Base-by-base conservation (phyloP, 2,113 vertebrate genomes). In the Lampris incognitus region DNA sequence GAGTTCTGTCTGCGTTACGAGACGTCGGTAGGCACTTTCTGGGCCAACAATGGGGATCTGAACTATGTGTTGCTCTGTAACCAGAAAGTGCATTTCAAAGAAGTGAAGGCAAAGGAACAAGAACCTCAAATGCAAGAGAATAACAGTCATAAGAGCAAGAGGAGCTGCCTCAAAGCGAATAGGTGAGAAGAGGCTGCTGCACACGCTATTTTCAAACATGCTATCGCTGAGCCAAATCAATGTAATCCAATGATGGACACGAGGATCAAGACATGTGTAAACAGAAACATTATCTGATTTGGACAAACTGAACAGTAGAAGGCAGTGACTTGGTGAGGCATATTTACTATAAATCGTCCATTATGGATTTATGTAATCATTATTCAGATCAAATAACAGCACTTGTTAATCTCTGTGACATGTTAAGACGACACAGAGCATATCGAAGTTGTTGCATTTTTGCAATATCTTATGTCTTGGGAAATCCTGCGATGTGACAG, bases 1-100 rank as follows among this genome's bases (percentile, higher is more conserved):
- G 96, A 99, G 79, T 96, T 99, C 90, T 99, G 97, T 67, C 95
- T 99, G 87, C 93, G 97, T 10, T 99, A 98, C 0, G 96, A 98
- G 75, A 97, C 96, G 36, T 87, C 94, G 0, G 13, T 70, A 40
- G 97, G 95, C 61, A 96, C 89, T 40, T 99, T 97, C 90, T 99
- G 98, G 98, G 96, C 95, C 80, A 99, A 97, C 88, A 98, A 98
- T 66, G 79, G 94, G 1, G 94, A 94, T 9, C 89, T 91, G 87
- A 99, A 99, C 93, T 99, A 98, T 69, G 90, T 93, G 55, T 64
- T 99, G 68, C 92, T 96, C 89, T 98, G 95, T 87, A 94, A 95
- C 83, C 95, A 95, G 92, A 97, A 92, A 81, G 92, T 90, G 77
- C 90, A 87, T 79, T 81, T 75, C 58, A 85, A 48, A 3, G 60